Conservation (phyloP, 2,113 vertebrate genomes). For the Callionymus lyra region DNA sequence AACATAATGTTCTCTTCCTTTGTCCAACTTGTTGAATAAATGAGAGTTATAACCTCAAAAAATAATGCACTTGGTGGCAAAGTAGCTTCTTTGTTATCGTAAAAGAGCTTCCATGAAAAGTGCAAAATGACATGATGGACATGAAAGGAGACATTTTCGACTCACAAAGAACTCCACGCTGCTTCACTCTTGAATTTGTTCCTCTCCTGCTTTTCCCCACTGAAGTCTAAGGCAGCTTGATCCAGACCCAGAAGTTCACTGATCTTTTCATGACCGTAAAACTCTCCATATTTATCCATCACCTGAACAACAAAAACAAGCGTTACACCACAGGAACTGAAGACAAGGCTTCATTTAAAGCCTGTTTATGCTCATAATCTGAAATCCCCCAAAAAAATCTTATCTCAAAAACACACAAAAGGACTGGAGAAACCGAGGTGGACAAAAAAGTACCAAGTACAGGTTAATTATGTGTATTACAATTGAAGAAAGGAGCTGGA, state of each 20-base stretch:
- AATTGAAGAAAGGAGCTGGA: no score
- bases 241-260: slow-evolving; percentile 89
- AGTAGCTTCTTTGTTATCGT: background rate
- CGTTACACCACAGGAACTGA: no score
- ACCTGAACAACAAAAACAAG: slow-evolving; percentile 72
- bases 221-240: slow-evolving; percentile 84
- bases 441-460: no score
- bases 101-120: background rate
- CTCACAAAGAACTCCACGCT: slow-evolving; percentile 51
- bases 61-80: background rate
- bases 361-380: no score
- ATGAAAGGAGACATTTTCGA: slow-evolving; percentile 1
- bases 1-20: slow-evolving; percentile 26
- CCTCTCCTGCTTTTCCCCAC: slow-evolving; percentile 71
- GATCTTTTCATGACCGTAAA: slow-evolving; percentile 85
- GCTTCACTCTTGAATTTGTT: slow-evolving; percentile 75
- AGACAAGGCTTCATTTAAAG: no score
- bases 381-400: no score
- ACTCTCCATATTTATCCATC: slow-evolving; percentile 91
- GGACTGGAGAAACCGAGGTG: no score
- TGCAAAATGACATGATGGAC: background rate
- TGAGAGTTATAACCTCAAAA: slow-evolving; percentile 1
- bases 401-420: no score
- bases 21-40: slow-evolving; percentile 2
- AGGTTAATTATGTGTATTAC: no score